phyloP scores from a whole-genome alignment of 1,140 invertebrate genomes.

The Bombus waltoni region DNA sequence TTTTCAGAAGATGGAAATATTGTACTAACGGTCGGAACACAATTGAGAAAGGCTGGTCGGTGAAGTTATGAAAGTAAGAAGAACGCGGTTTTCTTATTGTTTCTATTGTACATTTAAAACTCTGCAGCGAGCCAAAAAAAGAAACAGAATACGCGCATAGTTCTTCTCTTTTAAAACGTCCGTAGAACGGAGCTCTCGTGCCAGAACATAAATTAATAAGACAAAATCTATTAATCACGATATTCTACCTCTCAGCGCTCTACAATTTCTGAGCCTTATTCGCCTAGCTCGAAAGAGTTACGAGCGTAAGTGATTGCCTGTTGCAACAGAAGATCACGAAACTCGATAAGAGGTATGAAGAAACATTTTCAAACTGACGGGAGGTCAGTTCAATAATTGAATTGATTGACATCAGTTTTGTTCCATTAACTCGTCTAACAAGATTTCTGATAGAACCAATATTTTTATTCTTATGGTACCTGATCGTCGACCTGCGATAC shows the following conservation, averaged over 20 bases:
- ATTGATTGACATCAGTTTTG: not conserved
- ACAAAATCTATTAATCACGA: conserved; percentile 20
- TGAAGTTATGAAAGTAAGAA: not conserved
- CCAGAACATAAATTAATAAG: conserved; percentile 14
- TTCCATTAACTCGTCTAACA: not conserved
- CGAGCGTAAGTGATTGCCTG: not conserved
- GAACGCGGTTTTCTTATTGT: not conserved
- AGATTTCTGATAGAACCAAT: not conserved
- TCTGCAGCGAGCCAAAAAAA: conserved; percentile 4
- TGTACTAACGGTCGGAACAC: not conserved
- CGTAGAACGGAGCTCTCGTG: not conserved
- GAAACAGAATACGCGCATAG: too few species aligned
- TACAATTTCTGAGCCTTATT: not conserved
- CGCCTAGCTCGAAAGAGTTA: not conserved
- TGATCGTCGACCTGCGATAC: not conserved
- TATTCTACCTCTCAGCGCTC: not conserved
- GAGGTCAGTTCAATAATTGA: not conserved
- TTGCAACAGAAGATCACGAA: not conserved
- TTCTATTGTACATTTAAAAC: not conserved
- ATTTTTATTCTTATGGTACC: not conserved
- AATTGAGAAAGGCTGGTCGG: not conserved
- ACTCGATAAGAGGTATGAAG: not conserved
- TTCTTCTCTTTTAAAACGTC: not conserved
- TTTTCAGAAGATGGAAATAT: not conserved
- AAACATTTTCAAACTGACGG: not conserved